Evolutionary conservation across 23 tunicate genomes (phyloP), one percentile per base, ranked within the genome.

Genomic region (Clavelina lepadiformis): DNA sequence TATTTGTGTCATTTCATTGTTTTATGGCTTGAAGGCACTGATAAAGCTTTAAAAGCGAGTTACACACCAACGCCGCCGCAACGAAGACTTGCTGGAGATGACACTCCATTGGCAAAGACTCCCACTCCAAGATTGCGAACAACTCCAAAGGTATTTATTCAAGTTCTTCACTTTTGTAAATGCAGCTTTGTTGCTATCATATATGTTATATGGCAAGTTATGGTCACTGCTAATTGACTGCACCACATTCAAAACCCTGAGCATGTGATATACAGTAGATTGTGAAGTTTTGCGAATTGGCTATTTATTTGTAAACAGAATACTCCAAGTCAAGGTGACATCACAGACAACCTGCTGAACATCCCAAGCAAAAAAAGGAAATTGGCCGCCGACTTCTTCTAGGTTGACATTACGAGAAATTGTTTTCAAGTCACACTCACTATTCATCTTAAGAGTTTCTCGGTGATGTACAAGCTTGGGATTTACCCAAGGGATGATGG

Each of bases 51-150:
- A 52, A 88, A 74, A 61, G 82, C 80, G 24, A 67, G 78, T 55
- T 88, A 88, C 71, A 88, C 96, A 27, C 96, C 96, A 0, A 51
- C 88, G 30, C 82, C 96, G 1, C 60, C 68, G n/a, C 44, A 22
- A n/a, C 36, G 79, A 69, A 31, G 58, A 46, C 31, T 46, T 37
- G 20, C 54, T 15, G 87, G 80, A 24, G 52, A 51, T 58, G 80
- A 76, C 51, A 84, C 93, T 0, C 93, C 93, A 29, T 56, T 84
- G 36, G 82, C 74, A 15, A 69, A 76, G 60, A 84, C 93, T 24
- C 80, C 80, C 18, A 65, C 91, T 30, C 80, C 70, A 24, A 53
- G 49, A 29, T 57, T 69, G 25, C 54, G 89, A 65, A 80, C 31
- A 61, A 66, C 69, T 28, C 65, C 68, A 31, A 82, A 72, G 68